Evolutionary conservation across 2,113 vertebrate species (phyloP).

Genomic region (Ochotona curzoniae): DNA sequence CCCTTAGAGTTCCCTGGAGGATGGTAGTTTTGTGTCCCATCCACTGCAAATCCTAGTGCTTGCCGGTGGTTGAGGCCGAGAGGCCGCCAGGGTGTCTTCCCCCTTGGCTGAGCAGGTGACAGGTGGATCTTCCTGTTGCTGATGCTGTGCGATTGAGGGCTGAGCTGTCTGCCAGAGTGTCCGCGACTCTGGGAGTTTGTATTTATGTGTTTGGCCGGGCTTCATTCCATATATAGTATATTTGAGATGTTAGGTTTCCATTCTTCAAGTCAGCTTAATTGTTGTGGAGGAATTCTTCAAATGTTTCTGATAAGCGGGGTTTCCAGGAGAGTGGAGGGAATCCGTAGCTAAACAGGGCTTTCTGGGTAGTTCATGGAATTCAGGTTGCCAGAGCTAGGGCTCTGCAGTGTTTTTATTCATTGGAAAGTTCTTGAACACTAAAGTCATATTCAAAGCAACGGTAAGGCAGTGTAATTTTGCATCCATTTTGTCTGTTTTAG

Average conservation of each 20-base stretch:
- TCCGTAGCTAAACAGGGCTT: background rate
- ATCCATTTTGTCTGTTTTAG: conserved; percentile 76
- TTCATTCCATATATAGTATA: conserved; percentile 84
- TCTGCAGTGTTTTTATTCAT: conserved; percentile 69
- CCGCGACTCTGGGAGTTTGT: conserved; percentile 55
- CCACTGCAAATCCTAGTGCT: background rate
- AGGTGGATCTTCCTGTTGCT: conserved; percentile 73
- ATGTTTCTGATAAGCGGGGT: conserved; percentile 80
- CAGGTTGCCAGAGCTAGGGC: accelerated
- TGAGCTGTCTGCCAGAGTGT: conserved; percentile 1
- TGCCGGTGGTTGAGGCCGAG: background rate
- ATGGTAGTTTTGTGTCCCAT: background rate
- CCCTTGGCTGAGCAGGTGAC: conserved; percentile 82
- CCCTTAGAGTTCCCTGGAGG: background rate
- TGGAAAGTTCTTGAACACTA: conserved; percentile 63
- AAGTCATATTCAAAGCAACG: conserved; percentile 13
- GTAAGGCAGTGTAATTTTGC: conserved; percentile 45
- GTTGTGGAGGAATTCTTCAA: conserved; percentile 80
- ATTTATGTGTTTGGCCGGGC: conserved; percentile 76
- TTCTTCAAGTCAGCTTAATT: conserved; percentile 80
- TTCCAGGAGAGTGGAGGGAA: conserved; percentile 45
- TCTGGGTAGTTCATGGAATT: background rate
- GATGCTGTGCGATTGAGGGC: conserved; percentile 51
- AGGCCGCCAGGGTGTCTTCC: background rate
- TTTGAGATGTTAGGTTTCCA: conserved; percentile 78